Evolutionary conservation across 2,797 vertebrate genomes (phyloP).

Genomic region (Ispidina picta): DNA sequence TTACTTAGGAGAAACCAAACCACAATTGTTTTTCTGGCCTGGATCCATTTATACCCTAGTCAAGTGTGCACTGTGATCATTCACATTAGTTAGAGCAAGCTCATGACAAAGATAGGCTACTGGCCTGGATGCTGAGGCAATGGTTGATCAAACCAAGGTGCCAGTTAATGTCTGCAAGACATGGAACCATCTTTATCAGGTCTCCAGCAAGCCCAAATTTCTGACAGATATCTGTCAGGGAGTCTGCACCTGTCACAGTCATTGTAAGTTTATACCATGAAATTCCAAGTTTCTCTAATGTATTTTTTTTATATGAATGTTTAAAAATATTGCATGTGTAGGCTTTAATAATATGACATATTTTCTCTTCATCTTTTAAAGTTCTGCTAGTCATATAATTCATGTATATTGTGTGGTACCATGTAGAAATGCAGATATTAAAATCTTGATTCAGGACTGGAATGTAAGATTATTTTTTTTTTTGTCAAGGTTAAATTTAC

Average conservation of each 20-base stretch:
- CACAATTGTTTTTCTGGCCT: neutral
- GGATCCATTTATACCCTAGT: neutral
- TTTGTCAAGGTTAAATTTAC: neutral
- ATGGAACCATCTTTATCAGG: neutral
- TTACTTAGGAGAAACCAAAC: neutral
- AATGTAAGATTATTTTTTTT: neutral
- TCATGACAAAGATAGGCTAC: neutral
- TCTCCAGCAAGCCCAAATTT: neutral
- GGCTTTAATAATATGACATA: neutral
- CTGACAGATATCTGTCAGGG: neutral
- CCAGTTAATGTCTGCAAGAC: neutral
- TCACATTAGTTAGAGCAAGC: neutral
- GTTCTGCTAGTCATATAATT: neutral
- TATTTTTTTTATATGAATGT: neutral
- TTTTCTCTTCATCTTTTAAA: neutral
- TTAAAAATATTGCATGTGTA: neutral
- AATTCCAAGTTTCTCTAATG: neutral
- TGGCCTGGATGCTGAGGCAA: neutral
- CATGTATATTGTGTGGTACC: fast-evolving
- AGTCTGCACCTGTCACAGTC: neutral
- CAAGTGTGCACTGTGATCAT: neutral
- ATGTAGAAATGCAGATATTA: neutral
- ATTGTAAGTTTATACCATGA: neutral
- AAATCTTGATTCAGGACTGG: neutral
- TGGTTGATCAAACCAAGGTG: neutral